Evolutionary conservation across 2,797 vertebrate genomes (phyloP).

Genomic region (Coccyzus lansbergi): DNA sequence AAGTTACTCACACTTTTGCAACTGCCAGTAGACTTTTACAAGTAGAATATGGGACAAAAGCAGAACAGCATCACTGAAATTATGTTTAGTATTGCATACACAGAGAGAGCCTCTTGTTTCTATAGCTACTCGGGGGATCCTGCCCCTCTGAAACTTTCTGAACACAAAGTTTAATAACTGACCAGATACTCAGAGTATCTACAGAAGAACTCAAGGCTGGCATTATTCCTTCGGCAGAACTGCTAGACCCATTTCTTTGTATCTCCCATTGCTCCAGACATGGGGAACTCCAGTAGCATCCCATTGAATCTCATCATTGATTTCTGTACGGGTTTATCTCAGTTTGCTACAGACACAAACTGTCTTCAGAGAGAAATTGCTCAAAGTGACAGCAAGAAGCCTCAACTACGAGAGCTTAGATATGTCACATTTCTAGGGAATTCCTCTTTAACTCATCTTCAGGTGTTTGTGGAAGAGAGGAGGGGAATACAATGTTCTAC

Average conservation of each 20-base stretch:
- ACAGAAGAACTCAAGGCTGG: not conserved
- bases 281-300: not conserved
- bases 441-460: not conserved
- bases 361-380: not conserved
- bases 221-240: not conserved
- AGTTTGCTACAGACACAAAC: not conserved
- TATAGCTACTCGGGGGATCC: not conserved
- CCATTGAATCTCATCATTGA: not conserved
- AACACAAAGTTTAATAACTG: not conserved
- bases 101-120: not conserved
- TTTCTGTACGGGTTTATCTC: not conserved
- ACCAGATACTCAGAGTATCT: not conserved
- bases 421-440: not conserved
- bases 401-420: not conserved
- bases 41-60: not conserved
- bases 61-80: not conserved
- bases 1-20: not conserved
- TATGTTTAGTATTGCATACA: not conserved
- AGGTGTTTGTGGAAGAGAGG: not conserved
- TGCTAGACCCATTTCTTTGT: not conserved
- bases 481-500: not conserved
- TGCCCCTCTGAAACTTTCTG: not conserved
- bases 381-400: not conserved
- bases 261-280: not conserved
- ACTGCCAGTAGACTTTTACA: not conserved